Evolutionary conservation across 1,140 invertebrate species (phyloP).

Genomic region (Tenebrio molitor): DNA sequence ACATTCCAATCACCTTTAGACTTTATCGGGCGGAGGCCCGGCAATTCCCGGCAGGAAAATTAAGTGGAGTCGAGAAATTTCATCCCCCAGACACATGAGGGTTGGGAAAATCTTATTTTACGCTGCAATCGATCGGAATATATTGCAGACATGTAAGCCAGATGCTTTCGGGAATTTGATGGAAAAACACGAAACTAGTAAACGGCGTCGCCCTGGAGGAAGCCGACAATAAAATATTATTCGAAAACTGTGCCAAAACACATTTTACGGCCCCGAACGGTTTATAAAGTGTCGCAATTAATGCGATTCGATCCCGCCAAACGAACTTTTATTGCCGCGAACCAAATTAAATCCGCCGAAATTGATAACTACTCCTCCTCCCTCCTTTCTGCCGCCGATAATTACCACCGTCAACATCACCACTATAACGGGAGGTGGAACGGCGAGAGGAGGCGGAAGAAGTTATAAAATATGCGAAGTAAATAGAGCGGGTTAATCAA

Average conservation of each 20-base stretch:
- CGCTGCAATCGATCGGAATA: conserved; percentile 58
- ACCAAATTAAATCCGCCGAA: background rate
- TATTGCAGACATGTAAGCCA: conserved; percentile 52
- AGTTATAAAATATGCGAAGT: conserved; percentile 6
- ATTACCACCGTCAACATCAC: background rate
- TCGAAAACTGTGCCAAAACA: conserved; percentile 21
- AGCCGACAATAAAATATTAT: conserved; percentile 15
- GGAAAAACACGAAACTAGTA: conserved; percentile 34
- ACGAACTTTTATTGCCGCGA: background rate
- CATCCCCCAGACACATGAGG: conserved; percentile 50
- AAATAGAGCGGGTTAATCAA: conserved; percentile 51
- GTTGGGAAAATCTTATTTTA: conserved; percentile 59
- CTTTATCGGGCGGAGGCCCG: conserved; percentile 59
- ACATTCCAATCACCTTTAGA: conserved; percentile 64
- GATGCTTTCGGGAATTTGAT: conserved; percentile 48
- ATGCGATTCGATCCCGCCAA: background rate
- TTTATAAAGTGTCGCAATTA: conserved; percentile 16
- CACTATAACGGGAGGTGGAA: background rate
- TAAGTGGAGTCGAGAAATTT: conserved; percentile 61
- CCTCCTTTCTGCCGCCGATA: background rate
- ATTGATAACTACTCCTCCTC: background rate
- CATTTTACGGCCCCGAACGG: background rate
- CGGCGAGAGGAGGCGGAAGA: background rate
- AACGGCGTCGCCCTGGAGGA: conserved; percentile 34
- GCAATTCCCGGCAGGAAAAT: conserved; percentile 63